Conservation (phyloP, 2,113 vertebrate species). For the Pygoscelis antarcticus region DNA sequence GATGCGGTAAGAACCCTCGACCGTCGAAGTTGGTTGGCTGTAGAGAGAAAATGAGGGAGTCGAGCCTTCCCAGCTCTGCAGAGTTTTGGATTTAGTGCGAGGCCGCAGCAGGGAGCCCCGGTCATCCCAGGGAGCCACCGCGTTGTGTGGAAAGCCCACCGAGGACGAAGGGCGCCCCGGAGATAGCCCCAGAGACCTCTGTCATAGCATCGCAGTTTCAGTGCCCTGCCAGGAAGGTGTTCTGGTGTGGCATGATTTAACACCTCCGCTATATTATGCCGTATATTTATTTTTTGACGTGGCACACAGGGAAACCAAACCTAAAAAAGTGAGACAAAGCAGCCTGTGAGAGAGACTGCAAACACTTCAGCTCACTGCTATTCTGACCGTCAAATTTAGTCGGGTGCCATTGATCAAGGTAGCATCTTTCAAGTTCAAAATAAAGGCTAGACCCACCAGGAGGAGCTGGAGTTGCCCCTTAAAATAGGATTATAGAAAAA, state of each 20-base stretch:
- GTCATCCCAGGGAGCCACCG: too few relatives aligned
- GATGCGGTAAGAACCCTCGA: not conserved
- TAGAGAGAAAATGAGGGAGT: not conserved
- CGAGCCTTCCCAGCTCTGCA: fast-evolving
- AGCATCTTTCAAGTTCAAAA: not conserved
- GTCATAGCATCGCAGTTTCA: not conserved
- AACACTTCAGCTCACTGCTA: fast-evolving
- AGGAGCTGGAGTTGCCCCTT: not conserved
- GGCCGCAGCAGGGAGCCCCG: not conserved
- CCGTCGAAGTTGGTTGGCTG: not conserved
- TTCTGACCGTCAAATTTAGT: not conserved
- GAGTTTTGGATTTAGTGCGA: fast-evolving
- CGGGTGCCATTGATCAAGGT: not conserved
- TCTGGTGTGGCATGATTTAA: not conserved
- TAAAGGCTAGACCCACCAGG: not conserved
- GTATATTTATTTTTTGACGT: fast-evolving
- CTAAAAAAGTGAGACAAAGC: not conserved
- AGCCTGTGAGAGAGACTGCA: not conserved
- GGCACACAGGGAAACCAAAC: not conserved
- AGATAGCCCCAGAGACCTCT: too few relatives aligned
- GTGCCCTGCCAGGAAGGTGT: not conserved
- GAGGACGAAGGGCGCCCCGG: fast-evolving
- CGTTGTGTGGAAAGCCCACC: not conserved
- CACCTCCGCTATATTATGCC: fast-evolving
- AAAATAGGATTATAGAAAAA: not conserved